A percentile compares a stretch with the other conserved stretches of the same genome.
phyloP scores from a whole-genome alignment of 2,888 invertebrate genomes.

The Acanthosoma haemorrhoidale region DNA sequence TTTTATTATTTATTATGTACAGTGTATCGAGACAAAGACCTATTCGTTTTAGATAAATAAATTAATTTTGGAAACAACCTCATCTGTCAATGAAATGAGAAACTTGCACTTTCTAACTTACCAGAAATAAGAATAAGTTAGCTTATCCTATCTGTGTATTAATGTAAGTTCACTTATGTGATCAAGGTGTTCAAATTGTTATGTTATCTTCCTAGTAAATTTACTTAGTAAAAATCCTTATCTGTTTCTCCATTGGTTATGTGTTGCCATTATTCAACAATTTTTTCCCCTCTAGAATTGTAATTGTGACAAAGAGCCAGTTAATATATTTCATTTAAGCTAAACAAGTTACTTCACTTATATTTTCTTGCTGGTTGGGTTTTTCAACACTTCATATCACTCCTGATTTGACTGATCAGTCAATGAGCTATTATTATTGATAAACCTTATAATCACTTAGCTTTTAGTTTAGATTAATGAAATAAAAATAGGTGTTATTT shows the following conservation, averaged over 20 bases:
- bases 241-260: background rate
- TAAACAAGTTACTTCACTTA: no score
- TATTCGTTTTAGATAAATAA: background rate
- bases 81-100: background rate
- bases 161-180: background rate
- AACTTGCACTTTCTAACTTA: background rate
- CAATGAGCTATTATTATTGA: no score
- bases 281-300: no score
- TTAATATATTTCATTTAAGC: no score
- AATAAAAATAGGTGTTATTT: no score
- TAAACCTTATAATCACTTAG: no score
- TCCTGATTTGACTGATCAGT: no score
- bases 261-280: no score
- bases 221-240: background rate
- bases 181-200: constrained; percentile 1
- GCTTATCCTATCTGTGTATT: background rate
- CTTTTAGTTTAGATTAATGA: no score
- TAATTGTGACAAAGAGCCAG: no score
- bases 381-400: no score
- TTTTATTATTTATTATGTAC: background rate
- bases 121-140: background rate
- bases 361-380: no score
- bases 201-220: background rate
- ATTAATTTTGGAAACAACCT: background rate
- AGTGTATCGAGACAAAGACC: background rate